Evolutionary conservation across 2,113 vertebrate genomes (phyloP).

Genomic region (Callaeas wilsoni): DNA sequence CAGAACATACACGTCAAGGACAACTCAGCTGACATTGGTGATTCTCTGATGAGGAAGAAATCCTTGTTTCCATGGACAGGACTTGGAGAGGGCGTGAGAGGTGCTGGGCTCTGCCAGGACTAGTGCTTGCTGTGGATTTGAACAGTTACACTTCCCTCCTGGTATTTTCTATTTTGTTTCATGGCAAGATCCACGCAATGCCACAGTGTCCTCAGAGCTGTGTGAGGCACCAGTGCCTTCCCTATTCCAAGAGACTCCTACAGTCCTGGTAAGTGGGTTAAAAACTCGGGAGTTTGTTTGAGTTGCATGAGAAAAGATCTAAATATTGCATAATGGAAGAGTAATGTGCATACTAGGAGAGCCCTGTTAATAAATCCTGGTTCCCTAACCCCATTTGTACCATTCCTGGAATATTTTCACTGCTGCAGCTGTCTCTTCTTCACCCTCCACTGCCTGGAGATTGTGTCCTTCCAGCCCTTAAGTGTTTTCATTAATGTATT

Average conservation of each 20-base stretch:
- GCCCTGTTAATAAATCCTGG: neutral
- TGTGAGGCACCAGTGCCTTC: neutral
- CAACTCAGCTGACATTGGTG: neutral
- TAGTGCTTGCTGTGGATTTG: neutral
- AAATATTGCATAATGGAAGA: neutral
- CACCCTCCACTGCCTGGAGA: neutral
- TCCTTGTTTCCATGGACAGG: neutral
- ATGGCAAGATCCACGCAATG: fast-evolving
- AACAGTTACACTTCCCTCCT: neutral
- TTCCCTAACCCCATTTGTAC: neutral
- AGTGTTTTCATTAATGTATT: neutral
- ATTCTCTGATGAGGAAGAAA: neutral
- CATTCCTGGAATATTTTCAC: neutral
- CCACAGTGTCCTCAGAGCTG: neutral
- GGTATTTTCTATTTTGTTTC: neutral
- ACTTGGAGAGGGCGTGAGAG: neutral
- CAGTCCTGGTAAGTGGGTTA: neutral
- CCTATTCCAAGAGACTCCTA: neutral
- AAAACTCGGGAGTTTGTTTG: neutral
- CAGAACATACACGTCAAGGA: fast-evolving
- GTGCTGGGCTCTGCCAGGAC: neutral
- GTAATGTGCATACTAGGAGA: neutral
- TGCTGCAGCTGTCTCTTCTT: neutral
- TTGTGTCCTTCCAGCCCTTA: neutral
- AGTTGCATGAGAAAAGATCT: neutral